Evolutionary conservation across 2,113 vertebrate genomes (phyloP).

Genomic region (Nerophis ophidion): DNA sequence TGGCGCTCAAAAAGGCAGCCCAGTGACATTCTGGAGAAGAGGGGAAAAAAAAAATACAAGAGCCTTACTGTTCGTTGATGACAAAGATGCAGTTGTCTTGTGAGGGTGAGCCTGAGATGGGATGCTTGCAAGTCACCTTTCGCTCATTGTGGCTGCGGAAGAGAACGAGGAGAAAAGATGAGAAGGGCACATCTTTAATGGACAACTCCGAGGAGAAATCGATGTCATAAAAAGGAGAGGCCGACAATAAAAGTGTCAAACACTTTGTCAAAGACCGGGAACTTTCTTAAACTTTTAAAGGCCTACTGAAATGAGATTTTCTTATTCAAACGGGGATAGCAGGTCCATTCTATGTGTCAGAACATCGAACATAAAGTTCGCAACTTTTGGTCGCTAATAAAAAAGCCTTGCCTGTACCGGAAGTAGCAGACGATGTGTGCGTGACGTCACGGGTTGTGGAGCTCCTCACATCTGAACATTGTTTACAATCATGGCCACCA

Average conservation of each 20-base stretch:
- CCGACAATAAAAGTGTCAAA: too few species aligned
- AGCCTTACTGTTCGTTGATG: conserved; percentile 95
- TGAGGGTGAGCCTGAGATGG: conserved; percentile 85
- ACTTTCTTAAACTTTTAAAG: not conserved
- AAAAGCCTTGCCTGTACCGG: too few species aligned
- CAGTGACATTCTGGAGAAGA: conserved; percentile 30
- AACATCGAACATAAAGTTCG: too few species aligned
- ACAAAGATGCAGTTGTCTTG: conserved; percentile 99
- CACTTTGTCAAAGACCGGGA: too few species aligned
- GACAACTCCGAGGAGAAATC: not conserved
- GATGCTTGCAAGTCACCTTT: conserved; percentile 98
- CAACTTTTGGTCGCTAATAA: too few species aligned
- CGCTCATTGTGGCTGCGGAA: conserved; percentile 90
- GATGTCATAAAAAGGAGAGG: not conserved
- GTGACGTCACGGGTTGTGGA: too few species aligned
- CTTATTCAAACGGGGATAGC: too few species aligned
- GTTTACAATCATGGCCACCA: too few species aligned
- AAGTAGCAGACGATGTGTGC: too few species aligned
- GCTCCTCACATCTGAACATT: too few species aligned
- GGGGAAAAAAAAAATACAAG: conserved; percentile 53
- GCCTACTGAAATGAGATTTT: too few species aligned
- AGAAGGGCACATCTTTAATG: conserved; percentile 2
- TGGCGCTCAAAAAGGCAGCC: conserved; percentile 38
- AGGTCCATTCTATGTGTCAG: too few species aligned
- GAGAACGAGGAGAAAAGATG: conserved; percentile 5